Conservation (phyloP, 2,888 invertebrate species). For the Chironomus riparius region DNA sequence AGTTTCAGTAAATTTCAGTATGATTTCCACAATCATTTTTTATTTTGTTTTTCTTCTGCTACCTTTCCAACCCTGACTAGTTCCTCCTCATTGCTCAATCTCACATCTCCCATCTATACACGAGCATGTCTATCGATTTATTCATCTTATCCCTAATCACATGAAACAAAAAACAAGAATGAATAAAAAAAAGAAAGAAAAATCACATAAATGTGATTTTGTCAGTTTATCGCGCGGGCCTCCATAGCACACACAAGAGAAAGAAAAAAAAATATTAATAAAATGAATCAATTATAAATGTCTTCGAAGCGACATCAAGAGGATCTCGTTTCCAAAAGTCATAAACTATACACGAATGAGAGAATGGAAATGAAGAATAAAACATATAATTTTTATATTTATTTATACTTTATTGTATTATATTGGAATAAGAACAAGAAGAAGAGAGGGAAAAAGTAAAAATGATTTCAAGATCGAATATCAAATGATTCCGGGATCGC, state of each 20-base stretch:
- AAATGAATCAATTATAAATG: constrained; percentile 25
- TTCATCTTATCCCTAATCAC: no score
- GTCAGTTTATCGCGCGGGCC: background rate
- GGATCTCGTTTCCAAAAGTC: constrained; percentile 22
- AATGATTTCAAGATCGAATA: constrained; percentile 11
- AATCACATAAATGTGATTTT: no score
- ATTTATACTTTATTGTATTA: background rate
- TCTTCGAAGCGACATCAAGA: constrained; percentile 21
- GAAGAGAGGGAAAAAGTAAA: background rate
- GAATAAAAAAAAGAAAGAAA: no score
- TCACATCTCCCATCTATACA: no score
- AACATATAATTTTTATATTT: background rate
- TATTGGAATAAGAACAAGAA: background rate
- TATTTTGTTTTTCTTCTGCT: no score
- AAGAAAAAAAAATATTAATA: background rate
- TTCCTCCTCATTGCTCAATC: no score
- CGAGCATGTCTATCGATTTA: no score
- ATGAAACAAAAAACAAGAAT: no score
- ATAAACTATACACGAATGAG: constrained; percentile 16
- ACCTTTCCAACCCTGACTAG: no score
- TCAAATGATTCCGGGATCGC: constrained; percentile 5
- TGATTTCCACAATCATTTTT: no score
- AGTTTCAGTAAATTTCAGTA: no score
- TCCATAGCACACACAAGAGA: background rate
- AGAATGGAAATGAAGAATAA: background rate